These are phyloP conservation scores for Eristalis arbustorum DNA, from an alignment of 2,888 invertebrate genomes.

Conservation along the genomic window DNA sequence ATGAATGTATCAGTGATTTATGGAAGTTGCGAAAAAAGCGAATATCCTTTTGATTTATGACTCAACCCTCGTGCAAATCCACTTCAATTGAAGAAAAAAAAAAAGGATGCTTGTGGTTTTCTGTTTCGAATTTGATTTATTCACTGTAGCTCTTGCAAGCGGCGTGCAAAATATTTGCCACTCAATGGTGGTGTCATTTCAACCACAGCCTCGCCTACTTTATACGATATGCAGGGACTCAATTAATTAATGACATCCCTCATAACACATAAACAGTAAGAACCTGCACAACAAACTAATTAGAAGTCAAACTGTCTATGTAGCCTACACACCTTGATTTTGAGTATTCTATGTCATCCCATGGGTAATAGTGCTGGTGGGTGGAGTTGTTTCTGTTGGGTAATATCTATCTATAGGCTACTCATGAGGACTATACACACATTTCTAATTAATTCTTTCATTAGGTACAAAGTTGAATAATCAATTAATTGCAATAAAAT, in stretches of 20 bases:
- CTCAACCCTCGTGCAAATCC: slow-evolving; percentile 47
- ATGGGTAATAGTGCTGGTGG: slow-evolving; percentile 61
- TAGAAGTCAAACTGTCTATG: slow-evolving; percentile 65
- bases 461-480: slow-evolving; percentile 62
- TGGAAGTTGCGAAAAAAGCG: slow-evolving; percentile 60
- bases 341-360: slow-evolving; percentile 62
- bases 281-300: slow-evolving; percentile 66
- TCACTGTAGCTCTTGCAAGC: slow-evolving; percentile 9
- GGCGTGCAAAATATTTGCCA: slow-evolving; percentile 22
- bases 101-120: slow-evolving; percentile 62
- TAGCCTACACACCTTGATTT: slow-evolving; percentile 66
- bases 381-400: slow-evolving; percentile 48
- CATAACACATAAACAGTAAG: slow-evolving; percentile 61
- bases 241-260: slow-evolving; percentile 67
- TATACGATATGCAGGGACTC: slow-evolving; percentile 62
- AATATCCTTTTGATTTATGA: slow-evolving; percentile 59
- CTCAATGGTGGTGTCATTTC: slow-evolving; percentile 60
- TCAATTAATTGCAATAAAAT: slow-evolving; percentile 62
- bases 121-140: slow-evolving; percentile 66
- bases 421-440: slow-evolving; percentile 41
- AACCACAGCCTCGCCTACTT: slow-evolving; percentile 56
- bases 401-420: slow-evolving; percentile 52
- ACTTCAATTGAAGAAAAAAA: slow-evolving; percentile 54
- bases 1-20: slow-evolving; percentile 69
- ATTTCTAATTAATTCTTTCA: slow-evolving; percentile 44